These are phyloP conservation scores for Anguilla marmorata DNA, from an alignment of 2,797 vertebrate genomes.

Conservation along the genomic window DNA sequence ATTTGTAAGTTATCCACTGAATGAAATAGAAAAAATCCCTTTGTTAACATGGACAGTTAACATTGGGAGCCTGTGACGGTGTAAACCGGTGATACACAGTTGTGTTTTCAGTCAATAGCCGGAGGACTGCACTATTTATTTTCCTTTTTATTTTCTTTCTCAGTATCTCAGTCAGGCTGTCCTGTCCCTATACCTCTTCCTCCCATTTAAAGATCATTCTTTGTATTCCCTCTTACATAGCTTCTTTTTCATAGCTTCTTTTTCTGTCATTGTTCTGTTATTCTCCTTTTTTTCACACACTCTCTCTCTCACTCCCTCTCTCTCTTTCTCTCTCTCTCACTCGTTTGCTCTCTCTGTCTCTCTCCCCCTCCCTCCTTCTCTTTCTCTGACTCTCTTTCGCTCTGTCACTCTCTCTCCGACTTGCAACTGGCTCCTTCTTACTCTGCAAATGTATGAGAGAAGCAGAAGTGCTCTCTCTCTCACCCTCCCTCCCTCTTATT, in stretches of 20 bases:
- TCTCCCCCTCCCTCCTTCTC: not conserved
- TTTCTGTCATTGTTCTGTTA: not conserved
- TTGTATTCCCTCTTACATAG: too few relatives aligned
- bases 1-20: too few relatives aligned
- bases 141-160: not conserved
- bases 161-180: not conserved
- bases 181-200: not conserved
- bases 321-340: not conserved
- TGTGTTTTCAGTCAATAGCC: too few relatives aligned
- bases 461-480: not conserved
- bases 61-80: too few relatives aligned
- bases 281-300: not conserved
- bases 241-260: too few relatives aligned
- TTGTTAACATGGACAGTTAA: too few relatives aligned
- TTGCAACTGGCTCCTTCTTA: not conserved
- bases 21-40: too few relatives aligned
- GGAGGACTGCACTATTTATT: not conserved
- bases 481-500: not conserved
- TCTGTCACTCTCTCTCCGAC: not conserved
- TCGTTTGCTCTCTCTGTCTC: not conserved
- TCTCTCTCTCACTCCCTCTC: not conserved
- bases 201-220: not conserved
- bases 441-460: not conserved
- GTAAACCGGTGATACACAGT: too few relatives aligned
- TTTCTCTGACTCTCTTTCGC: not conserved